These are phyloP conservation scores for Heliconius eleuchia DNA, from an alignment of 1,140 invertebrate species.

Conservation along the genomic window DNA sequence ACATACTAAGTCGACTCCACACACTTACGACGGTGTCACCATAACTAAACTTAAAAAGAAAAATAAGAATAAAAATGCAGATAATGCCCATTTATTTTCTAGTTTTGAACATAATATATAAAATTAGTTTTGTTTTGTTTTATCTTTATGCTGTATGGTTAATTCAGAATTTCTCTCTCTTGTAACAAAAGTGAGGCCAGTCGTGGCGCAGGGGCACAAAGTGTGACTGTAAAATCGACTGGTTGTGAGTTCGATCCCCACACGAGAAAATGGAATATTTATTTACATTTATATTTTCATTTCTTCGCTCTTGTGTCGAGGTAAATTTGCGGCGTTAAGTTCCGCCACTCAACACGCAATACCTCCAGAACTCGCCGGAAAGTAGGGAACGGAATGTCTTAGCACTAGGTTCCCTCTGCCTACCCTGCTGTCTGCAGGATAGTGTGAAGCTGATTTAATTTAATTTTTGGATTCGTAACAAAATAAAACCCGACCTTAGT, in stretches of 20 bases:
- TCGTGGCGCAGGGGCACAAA: too few species aligned
- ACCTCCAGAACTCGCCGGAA: too few species aligned
- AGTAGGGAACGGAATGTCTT: neutral
- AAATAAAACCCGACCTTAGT: too few species aligned
- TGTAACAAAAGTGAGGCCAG: neutral
- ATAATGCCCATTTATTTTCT: neutral
- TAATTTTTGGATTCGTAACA: too few species aligned
- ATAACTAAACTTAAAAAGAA: constrained; percentile 17
- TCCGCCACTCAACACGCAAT: too few species aligned
- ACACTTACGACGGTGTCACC: neutral
- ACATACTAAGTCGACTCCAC: constrained; percentile 45
- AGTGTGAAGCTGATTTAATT: neutral
- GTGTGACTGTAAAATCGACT: too few species aligned
- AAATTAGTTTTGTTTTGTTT: neutral
- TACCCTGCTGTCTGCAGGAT: neutral
- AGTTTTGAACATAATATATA: neutral
- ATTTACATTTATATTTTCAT: too few species aligned
- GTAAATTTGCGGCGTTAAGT: too few species aligned
- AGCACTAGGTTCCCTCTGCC: neutral
- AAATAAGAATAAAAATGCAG: neutral
- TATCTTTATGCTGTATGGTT: too few species aligned
- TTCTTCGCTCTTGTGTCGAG: too few species aligned
- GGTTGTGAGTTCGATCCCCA: too few species aligned
- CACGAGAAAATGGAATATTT: too few species aligned
- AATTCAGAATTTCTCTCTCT: neutral